These are phyloP conservation scores for Morpho achilles DNA, from an alignment of 2,888 invertebrate genomes.

Conservation along the genomic window DNA sequence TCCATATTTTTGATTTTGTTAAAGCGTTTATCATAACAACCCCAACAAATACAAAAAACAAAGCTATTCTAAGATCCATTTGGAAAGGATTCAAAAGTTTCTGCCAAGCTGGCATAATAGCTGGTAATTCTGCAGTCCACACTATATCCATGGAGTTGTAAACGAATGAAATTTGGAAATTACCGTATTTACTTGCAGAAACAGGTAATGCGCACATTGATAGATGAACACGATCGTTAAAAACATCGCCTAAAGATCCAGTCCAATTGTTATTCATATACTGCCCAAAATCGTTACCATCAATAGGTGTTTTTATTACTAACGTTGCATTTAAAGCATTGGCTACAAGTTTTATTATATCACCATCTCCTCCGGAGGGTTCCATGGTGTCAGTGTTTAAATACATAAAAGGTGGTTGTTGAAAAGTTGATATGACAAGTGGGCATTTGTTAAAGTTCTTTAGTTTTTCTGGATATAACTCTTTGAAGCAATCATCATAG, in stretches of 20 bases:
- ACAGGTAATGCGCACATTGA: constrained; percentile 48
- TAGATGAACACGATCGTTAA: constrained; percentile 38
- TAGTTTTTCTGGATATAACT: constrained; percentile 40
- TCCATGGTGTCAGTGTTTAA: constrained; percentile 36
- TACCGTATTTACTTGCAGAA: constrained; percentile 40
- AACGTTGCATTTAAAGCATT: constrained; percentile 47
- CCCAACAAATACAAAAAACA: constrained; percentile 40
- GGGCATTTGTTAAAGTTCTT: constrained; percentile 43
- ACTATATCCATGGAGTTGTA: constrained; percentile 53
- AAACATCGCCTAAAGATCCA: constrained; percentile 52
- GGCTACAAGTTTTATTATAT: constrained; percentile 42
- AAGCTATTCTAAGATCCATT: constrained; percentile 34
- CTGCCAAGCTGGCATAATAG: constrained; percentile 42
- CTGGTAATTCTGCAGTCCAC: constrained; percentile 45
- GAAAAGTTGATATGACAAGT: constrained; percentile 45
- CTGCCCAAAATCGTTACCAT: constrained; percentile 38
- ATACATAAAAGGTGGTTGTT: constrained; percentile 54
- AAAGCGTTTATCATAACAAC: constrained; percentile 40
- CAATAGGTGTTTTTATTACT: constrained; percentile 36
- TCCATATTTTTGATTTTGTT: constrained; percentile 36
- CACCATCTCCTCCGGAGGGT: constrained; percentile 47
- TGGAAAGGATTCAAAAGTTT: constrained; percentile 50
- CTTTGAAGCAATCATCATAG: constrained; percentile 37
- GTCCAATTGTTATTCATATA: constrained; percentile 49
- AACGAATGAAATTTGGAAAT: constrained; percentile 52